Evolutionary conservation across 2,797 vertebrate genomes (phyloP), one percentile per base, ranked within the genome.

Genomic region (Girardinus metallicus): DNA sequence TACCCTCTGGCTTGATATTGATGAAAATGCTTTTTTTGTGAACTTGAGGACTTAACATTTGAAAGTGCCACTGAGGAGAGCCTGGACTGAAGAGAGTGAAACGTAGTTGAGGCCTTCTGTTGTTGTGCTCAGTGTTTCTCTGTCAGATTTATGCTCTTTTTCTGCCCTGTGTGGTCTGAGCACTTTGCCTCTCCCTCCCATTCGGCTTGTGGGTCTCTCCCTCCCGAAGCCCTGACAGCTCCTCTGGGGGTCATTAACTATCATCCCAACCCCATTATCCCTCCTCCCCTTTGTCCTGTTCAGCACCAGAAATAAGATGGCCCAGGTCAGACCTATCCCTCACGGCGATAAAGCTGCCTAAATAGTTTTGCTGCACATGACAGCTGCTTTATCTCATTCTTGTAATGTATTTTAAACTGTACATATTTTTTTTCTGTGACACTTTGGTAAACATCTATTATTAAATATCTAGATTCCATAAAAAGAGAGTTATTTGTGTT

Each of bases 221-320:
- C 79, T 80, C 57, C 78, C 62, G 36, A 76, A 83, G 64, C 86
- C 2, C 84, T 84, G 87, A 86, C 85, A 85, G 83, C 82, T 91
- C 91, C 84, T 86, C 46, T 29, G 85, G 81, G 87, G 84, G 84
- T 87, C 87, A 88, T 91, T 90, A 90, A 88, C 80, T 79, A 86
- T 88, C 85, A 86, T 85, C 89, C 87, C 81, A 78, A 85, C 84
- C 81, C 78, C 78, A 89, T 91, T 90, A 91, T 80, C 87, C 62
- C 68, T 80, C 78, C 16, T 85, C 86, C 78, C 88, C 86, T 91
- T 90, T 90, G 85, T 80, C 91, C 88, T 87, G 82, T 66, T 83
- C 77, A 76, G 68, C 81, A 62, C 62, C 78, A 60, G 75, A 1
- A 76, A 83, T 90, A 66, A 80, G 72, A 82, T 74, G 41, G 36